Evolutionary conservation across 2,797 vertebrate genomes (phyloP), one percentile per base, ranked within the genome.

Genomic region (Pteropus rufus): DNA sequence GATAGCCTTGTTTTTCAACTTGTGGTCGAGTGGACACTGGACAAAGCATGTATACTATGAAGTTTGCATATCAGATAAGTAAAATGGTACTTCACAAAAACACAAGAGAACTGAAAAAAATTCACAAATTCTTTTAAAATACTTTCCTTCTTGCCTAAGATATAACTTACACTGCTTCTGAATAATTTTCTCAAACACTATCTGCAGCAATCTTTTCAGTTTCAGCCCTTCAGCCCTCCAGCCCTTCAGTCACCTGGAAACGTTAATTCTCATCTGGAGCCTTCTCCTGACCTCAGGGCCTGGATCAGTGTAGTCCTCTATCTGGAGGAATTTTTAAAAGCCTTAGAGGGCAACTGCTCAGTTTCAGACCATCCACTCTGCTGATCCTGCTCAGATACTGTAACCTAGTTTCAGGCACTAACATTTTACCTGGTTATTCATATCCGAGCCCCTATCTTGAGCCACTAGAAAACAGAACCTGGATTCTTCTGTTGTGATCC

Each of bases 391-490:
- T 89, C 76, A 73, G 75, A 91, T 89, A 84, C 0, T 62, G 21
- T 34, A 91, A 91, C 8, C n/a, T 67, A 62, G 76, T 87, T 96
- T 94, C 60, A 96, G 92, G 83, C 64, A 91, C 89, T 92, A 84
- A 89, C 82, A 94, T 89, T 97, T 95, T 92, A 90, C 79, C 70
- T 93, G 56, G n/a, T 70, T 95, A 95, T 70, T 73, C 83, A 58
- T 88, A 94, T 94, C 70, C 23, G 56, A 76, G 58, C 10, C 34
- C n/a, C 44, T 84, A 5, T 95, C 75, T 95, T 84, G 26, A 49
- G 94, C 58, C 49, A 54, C 54, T 89, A 54, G 31, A 87, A 93
- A 95, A 12, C 2, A 70, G 64, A 54, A 70, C 81, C n/a, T 93
- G 52, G 60, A 54, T 75, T 91, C 52, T 83, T 65, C 64, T 3